Percentiles rank a stretch among this genome's conserved stretches.
Conservation (phyloP, 2,113 vertebrate species). For the Galbula dea region DNA sequence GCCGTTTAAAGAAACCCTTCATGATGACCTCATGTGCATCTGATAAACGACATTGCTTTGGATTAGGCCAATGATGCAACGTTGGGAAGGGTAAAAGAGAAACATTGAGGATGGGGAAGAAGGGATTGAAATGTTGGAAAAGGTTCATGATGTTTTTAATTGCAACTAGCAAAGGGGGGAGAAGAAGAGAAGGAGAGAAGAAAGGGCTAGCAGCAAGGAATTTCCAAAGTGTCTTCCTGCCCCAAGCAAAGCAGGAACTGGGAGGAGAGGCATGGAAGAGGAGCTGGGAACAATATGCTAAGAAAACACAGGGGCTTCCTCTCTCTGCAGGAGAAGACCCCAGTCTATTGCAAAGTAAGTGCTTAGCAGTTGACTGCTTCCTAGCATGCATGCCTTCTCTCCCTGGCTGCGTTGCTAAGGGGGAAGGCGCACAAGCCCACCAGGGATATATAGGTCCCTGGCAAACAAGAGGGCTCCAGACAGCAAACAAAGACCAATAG, state of each 20-base stretch:
- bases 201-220: constrained; percentile 91
- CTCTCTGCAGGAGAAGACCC: constrained; percentile 80
- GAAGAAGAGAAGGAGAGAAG: constrained; percentile 41
- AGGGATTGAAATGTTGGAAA: not conserved
- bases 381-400: constrained; percentile 89
- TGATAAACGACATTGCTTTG: not conserved
- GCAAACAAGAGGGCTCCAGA: constrained; percentile 65
- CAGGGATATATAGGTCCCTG: constrained; percentile 12
- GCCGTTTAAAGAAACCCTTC: not conserved
- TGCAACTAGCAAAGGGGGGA: constrained; percentile 3
- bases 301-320: constrained; percentile 73
- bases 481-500: constrained; percentile 69
- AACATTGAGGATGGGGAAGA: not conserved
- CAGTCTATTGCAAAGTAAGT: constrained; percentile 74
- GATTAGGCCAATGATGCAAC: not conserved
- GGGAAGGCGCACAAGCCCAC: constrained; percentile 34
- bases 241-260: constrained; percentile 81
- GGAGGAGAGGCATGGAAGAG: constrained; percentile 81
- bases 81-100: not conserved
- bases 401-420: constrained; percentile 83
- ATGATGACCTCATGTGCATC: not conserved
- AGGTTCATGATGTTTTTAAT: constrained; percentile 9
- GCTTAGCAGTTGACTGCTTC: constrained; percentile 76
- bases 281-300: constrained; percentile 82
- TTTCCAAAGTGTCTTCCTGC: constrained; percentile 83